Conservation (phyloP, 1,140 invertebrate species). For the Zaprionus davidi region DNA sequence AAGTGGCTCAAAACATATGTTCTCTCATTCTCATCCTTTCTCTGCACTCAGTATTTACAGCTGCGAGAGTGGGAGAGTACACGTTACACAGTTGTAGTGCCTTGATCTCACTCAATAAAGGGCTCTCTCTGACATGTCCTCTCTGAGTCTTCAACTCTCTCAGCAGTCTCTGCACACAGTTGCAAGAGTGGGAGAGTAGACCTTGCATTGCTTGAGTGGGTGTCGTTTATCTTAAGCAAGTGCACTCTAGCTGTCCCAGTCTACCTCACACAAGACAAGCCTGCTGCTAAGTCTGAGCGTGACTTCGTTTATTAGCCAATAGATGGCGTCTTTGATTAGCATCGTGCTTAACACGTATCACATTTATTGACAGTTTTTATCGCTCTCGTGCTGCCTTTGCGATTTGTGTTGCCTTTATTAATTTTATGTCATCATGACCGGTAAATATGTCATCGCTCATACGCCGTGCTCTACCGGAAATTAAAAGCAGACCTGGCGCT, state of each 20-base stretch:
- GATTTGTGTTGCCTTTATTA: constrained; percentile 53
- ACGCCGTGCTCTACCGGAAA: constrained; percentile 65
- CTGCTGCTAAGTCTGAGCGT: neutral
- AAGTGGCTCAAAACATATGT: no score
- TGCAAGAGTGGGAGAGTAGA: no score
- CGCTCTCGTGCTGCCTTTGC: constrained; percentile 26
- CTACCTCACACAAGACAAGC: neutral
- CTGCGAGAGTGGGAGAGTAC: no score
- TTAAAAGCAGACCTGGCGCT: constrained; percentile 33
- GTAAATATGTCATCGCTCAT: constrained; percentile 67
- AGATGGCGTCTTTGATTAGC: neutral
- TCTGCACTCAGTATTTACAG: no score
- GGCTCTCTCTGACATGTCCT: no score
- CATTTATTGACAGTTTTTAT: constrained; percentile 31
- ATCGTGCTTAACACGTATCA: neutral
- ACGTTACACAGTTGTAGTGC: no score
- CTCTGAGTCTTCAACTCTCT: no score
- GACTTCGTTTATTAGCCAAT: neutral
- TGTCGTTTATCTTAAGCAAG: neutral
- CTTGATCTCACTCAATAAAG: no score
- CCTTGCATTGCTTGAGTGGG: no score
- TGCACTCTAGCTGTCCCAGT: neutral
- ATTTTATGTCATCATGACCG: constrained; percentile 61
- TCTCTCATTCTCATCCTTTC: no score
- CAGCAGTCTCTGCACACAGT: no score